A percentile compares a stretch with the other conserved stretches of the same genome.
Evolutionary conservation across 2,888 invertebrate species (phyloP).

Genomic region (Yponomeuta cagnagella): DNA sequence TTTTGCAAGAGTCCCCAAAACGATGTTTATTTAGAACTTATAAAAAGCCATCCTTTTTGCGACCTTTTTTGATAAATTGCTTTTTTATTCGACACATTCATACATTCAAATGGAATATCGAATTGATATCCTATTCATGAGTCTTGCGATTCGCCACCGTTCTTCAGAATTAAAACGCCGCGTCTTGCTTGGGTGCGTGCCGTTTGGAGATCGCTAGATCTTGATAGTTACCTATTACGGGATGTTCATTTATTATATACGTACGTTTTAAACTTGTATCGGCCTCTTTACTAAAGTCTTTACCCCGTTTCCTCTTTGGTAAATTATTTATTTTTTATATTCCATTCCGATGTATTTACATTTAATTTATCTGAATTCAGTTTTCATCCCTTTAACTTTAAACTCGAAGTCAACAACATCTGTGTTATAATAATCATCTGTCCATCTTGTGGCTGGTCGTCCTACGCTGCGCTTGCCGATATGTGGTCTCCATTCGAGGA

Average conservation of each 20-base stretch:
- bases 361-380: too few relatives aligned
- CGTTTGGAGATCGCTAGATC: conserved; percentile 23
- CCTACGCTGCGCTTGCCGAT: too few relatives aligned
- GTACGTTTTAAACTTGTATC: too few relatives aligned
- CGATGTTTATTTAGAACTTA: conserved; percentile 72
- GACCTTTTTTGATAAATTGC: conserved; percentile 68
- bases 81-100: conserved; percentile 64
- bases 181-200: conserved; percentile 47
- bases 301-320: too few relatives aligned
- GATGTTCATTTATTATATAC: not conserved
- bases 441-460: too few relatives aligned
- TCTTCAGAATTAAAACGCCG: conserved; percentile 47
- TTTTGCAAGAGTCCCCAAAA: conserved; percentile 57
- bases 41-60: conserved; percentile 54
- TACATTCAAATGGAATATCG: conserved; percentile 63
- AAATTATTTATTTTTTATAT: too few relatives aligned
- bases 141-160: conserved; percentile 71
- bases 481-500: too few relatives aligned
- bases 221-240: conserved; percentile 27
- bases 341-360: too few relatives aligned
- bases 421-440: too few relatives aligned
- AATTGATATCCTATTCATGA: conserved; percentile 70
- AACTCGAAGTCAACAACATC: too few relatives aligned
- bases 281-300: too few relatives aligned
- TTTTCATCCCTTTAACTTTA: too few relatives aligned